phyloP scores from a whole-genome alignment of 2,113 vertebrate genomes.

The Oreochromis spilurus region DNA sequence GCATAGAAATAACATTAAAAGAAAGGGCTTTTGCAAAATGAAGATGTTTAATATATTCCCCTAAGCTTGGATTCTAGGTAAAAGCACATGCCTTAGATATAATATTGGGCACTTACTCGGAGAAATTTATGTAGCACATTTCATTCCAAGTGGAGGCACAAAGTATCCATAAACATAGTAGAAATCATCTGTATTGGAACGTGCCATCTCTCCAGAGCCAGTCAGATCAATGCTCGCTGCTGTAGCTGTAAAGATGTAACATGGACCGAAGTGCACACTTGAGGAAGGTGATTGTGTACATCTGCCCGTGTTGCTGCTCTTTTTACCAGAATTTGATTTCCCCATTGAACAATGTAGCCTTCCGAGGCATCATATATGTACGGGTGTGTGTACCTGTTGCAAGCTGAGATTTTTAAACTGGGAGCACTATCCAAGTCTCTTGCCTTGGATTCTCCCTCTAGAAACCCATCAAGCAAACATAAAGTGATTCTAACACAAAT shows the following conservation, averaged over 20 bases:
- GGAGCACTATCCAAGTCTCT: constrained; percentile 13
- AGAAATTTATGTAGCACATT: background rate
- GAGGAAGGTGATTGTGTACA: constrained; percentile 7
- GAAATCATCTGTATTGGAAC: background rate
- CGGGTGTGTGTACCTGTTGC: constrained; percentile 14
- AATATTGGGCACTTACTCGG: background rate
- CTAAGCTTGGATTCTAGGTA: background rate
- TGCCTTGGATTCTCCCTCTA: background rate
- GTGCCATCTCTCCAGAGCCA: background rate
- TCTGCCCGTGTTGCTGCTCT: background rate
- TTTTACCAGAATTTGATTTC: constrained; percentile 41
- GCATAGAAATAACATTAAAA: background rate
- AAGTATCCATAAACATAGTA: background rate
- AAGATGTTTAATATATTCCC: background rate
- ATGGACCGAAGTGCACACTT: background rate
- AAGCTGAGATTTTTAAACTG: constrained; percentile 40
- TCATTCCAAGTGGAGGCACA: background rate
- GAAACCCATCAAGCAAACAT: background rate
- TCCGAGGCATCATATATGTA: background rate
- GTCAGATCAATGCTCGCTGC: background rate
- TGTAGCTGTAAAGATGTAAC: background rate
- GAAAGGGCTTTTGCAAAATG: background rate
- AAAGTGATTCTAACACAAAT: constrained; percentile 41
- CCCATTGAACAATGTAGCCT: constrained; percentile 35
- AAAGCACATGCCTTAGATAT: background rate